These are phyloP conservation scores for Drosophila truncata DNA, from an alignment of 1,140 invertebrate genomes.

Conservation along the genomic window DNA sequence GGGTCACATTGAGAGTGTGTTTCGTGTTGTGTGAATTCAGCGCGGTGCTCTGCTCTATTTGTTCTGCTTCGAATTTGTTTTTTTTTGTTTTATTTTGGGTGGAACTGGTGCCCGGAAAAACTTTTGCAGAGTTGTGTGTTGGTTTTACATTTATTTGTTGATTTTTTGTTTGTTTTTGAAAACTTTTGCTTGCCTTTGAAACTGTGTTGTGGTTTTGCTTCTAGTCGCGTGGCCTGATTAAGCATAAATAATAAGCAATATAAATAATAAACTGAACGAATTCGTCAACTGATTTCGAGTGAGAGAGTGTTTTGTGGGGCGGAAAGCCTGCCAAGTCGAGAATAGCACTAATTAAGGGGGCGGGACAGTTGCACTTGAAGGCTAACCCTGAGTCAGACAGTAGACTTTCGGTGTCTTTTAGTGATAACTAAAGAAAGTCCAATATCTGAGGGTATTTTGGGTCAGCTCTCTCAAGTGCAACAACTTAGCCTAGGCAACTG, in stretches of 20 bases:
- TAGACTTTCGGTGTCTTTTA: constrained; percentile 7
- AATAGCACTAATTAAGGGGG: constrained; percentile 76
- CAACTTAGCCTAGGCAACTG: constrained; percentile 48
- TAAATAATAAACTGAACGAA: constrained; percentile 47
- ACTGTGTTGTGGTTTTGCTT: constrained; percentile 55
- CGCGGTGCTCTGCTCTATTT: constrained; percentile 68
- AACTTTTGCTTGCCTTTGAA: constrained; percentile 70
- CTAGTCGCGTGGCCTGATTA: constrained; percentile 53
- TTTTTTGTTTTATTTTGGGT: constrained; percentile 25
- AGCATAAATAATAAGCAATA: constrained; percentile 52
- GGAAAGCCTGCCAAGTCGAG: constrained; percentile 86
- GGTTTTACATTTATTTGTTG: constrained; percentile 11
- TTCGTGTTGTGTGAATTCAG: constrained; percentile 59
- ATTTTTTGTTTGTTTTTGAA: constrained; percentile 29
- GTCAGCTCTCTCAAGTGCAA: constrained; percentile 18
- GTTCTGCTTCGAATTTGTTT: constrained; percentile 46
- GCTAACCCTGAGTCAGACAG: constrained; percentile 29
- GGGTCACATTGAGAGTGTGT: constrained; percentile 45
- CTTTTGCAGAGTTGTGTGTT: constrained; percentile 55
- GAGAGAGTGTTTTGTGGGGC: constrained; percentile 56
- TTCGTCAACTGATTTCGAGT: constrained; percentile 70
- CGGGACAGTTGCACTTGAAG: constrained; percentile 72
- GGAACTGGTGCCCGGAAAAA: constrained; percentile 66
- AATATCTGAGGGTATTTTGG: not conserved
- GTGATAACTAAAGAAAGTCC: not conserved